phyloP scores from a whole-genome alignment of 2,797 vertebrate species.

The Thunnus albacares region DNA sequence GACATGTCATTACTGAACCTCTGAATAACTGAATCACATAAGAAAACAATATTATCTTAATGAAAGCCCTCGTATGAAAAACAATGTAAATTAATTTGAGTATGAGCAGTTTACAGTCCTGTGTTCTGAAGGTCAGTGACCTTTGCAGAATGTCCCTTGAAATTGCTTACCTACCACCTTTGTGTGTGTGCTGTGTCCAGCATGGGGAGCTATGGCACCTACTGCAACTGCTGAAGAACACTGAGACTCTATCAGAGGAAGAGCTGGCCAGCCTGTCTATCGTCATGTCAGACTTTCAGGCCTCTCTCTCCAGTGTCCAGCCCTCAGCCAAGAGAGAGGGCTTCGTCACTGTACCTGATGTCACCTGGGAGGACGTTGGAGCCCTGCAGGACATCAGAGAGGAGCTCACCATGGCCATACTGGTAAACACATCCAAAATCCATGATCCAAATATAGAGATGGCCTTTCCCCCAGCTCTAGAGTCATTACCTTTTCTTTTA shows the following conservation, averaged over 20 bases:
- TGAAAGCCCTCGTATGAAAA: not conserved
- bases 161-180: too few relatives aligned
- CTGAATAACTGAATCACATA: too few relatives aligned
- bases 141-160: too few relatives aligned
- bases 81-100: not conserved
- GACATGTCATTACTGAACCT: too few relatives aligned
- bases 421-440: constrained; percentile 83
- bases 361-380: constrained; percentile 95
- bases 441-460: not conserved
- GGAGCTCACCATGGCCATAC: constrained; percentile 96
- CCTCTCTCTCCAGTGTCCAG: constrained; percentile 90
- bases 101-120: too few relatives aligned
- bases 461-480: not conserved
- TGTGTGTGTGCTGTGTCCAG: constrained; percentile 22
- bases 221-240: constrained; percentile 86
- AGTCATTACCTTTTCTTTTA: not conserved
- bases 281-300: constrained; percentile 92
- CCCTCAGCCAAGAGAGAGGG: constrained; percentile 98
- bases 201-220: constrained; percentile 90
- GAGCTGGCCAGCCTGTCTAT: constrained; percentile 90
- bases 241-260: constrained; percentile 86
- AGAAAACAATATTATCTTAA: not conserved
- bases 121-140: too few relatives aligned
- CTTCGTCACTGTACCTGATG: constrained; percentile 95
- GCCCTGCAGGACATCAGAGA: constrained; percentile 94